These are phyloP conservation scores for Notolabrus celidotus DNA, from an alignment of 2,797 vertebrate genomes.

Conservation along the genomic window DNA sequence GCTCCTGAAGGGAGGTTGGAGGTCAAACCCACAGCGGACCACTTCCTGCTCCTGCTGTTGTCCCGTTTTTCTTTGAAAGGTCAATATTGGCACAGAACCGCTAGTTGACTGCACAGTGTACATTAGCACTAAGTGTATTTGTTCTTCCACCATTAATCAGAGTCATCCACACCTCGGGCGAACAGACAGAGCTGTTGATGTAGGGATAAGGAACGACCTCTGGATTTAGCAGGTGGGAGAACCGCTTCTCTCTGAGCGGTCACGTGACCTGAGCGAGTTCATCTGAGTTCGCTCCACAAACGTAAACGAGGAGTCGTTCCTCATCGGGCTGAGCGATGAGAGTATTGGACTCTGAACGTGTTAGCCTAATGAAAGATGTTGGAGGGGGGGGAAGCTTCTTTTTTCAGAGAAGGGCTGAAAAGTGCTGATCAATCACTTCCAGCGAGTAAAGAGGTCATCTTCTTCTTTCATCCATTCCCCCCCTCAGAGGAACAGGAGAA, in stretches of 20 bases:
- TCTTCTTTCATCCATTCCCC: conserved; percentile 74
- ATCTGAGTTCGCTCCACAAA: conserved; percentile 41
- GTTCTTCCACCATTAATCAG: conserved; percentile 82
- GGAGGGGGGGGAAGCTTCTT: conserved; percentile 39
- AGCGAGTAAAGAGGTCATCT: conserved; percentile 77
- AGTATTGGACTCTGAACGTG: conserved; percentile 38
- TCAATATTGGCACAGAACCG: conserved; percentile 78
- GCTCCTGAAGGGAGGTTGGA: conserved; percentile 24
- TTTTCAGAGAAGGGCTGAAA: conserved; percentile 61
- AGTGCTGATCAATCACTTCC: conserved; percentile 82
- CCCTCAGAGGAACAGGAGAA: conserved; percentile 68
- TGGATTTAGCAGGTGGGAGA: conserved; percentile 51
- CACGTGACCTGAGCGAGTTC: conserved; percentile 14
- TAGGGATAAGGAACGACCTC: conserved; percentile 67
- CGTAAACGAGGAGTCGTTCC: conserved; percentile 42
- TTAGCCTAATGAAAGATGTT: conserved; percentile 49
- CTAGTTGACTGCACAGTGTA: conserved; percentile 59
- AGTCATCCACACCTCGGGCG: conserved; percentile 65
- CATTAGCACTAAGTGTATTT: conserved; percentile 80
- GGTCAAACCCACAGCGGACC: conserved; percentile 43
- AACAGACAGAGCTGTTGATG: conserved; percentile 70
- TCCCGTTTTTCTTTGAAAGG: conserved; percentile 56
- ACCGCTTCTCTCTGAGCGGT: conserved; percentile 17
- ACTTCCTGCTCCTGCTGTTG: conserved; percentile 52
- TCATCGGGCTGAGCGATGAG: conserved; percentile 13